A percentile compares a stretch with the other conserved stretches of the same genome.
Conservation (phyloP, 2,113 vertebrate species). For the Rallus limicola region DNA sequence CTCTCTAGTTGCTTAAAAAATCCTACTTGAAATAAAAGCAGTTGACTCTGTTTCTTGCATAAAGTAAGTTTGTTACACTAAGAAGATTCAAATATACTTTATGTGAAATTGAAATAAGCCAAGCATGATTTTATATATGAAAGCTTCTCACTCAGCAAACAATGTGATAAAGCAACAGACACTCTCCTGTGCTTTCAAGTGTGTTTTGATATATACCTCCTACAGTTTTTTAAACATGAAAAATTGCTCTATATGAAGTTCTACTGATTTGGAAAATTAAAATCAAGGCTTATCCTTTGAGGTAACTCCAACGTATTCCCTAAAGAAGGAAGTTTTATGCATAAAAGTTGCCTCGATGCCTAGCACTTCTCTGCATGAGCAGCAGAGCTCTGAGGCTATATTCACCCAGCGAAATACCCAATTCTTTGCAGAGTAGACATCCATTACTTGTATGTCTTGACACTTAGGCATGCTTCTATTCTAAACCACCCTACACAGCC, state of each 20-base stretch:
- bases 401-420: not conserved
- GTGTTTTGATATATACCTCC: conserved; percentile 9
- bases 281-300: conserved; percentile 18
- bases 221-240: conserved; percentile 34
- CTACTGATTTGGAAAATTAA: conserved; percentile 8
- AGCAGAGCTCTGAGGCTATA: not conserved
- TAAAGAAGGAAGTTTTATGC: not conserved
- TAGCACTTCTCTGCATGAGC: not conserved
- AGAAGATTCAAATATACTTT: not conserved
- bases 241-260: not conserved
- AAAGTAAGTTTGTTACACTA: not conserved
- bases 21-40: not conserved
- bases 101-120: not conserved
- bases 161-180: not conserved
- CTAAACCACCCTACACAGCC: not conserved
- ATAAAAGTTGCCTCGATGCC: not conserved
- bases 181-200: not conserved
- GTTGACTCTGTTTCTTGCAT: not conserved
- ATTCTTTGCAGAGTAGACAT: not conserved
- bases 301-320: not conserved
- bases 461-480: not conserved
- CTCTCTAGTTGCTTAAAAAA: not conserved
- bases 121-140: not conserved
- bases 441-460: not conserved
- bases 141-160: not conserved